Base-by-base conservation (phyloP, 1,140 invertebrate species). In the Heliconius nattereri region DNA sequence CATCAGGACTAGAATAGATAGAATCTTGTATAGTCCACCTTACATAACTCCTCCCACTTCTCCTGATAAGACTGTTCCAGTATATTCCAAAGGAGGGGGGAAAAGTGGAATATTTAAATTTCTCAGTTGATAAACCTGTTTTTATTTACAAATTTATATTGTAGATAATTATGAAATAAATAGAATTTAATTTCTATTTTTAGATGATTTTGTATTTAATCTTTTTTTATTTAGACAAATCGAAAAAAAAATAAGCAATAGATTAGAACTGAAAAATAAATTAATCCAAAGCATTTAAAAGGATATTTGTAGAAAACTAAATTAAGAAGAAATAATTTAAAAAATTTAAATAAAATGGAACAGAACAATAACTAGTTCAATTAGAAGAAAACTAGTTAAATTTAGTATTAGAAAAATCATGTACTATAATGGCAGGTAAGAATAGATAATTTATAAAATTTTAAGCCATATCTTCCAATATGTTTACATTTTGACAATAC, bases 1-100 rank as follows among this genome's bases (percentile, higher is more conserved):
- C 71, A 92, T 93, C 70, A 89, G 91, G 52, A 86, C 89, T 2
- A 85, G 79, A n/a, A 88, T 93, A 29, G 90, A 90, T 52, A 81
- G 83, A 23, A 81, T 89, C 8, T 78, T 89, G 7, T 93, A 89
- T 45, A 90, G 91, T 52, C 87, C 88, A 11, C 92, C 93, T 19
- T 71, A 92, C 29, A 84, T 86, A 3, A 90, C 88, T 1, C 91
- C 92, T 8, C 88, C 88, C 13, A 78, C 80, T 29, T 86, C 85
- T 37, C 84, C 85, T 13, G 81, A 78, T 16, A 78, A 52, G 35
- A 83, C 74, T 2, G 78, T 72, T 70, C 82, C 85, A 19, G 40
- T 80, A 23, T 89, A 87, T 66, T 79, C 78, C 26, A 89, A 85
- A 26, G 83, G 82, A 37, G 85, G 83, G 0, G 76, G 85, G 19